Evolutionary conservation across 2,113 vertebrate species (phyloP), one percentile per base, ranked within the genome.

Genomic region (Camelus bactrianus): DNA sequence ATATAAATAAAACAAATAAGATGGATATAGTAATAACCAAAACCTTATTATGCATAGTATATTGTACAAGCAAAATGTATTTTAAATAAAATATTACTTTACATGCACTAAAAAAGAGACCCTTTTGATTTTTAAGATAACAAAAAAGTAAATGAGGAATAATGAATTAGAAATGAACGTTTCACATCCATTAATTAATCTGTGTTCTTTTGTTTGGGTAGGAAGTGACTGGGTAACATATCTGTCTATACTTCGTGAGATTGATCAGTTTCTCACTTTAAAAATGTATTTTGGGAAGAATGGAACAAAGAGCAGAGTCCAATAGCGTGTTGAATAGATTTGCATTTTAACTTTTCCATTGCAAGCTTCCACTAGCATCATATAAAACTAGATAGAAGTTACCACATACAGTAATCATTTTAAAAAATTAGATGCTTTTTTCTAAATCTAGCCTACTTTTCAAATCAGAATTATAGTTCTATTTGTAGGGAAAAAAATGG

Each of bases 391-490:
- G 50, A 26, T 42, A 65, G 84, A 94, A 28, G 64, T 84, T 60
- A 52, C 35, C 26, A 42, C 19, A 13, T 38, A 2, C 15, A 91
- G 6, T 50, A 69, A 15, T 92, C 17, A 24, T 26, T 75, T 73
- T 67, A 93, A 84, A 35, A 90, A 81, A 89, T 72, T 72, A 82
- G 67, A 32, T 89, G 35, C 46, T 91, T 82, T 82, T 54, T 67
- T 54, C 48, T 87, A 58, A 87, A 76, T 12, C 30, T 30, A 16
- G 42, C 19, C 22, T 83, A 52, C n/a, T 82, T 62, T 65, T 54
- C 38, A 17, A 64, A n/a, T 96, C 62, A 83, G 16, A 73, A 62
- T 50, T 85, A 64, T 50, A 32, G 19, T 90, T 91, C 32, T 24
- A 2, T 93, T 93, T 91, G 16, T 69, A 89, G 30, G 30, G 38